Conservation (phyloP, 2,888 invertebrate genomes). For the Serrognathus titanus region DNA sequence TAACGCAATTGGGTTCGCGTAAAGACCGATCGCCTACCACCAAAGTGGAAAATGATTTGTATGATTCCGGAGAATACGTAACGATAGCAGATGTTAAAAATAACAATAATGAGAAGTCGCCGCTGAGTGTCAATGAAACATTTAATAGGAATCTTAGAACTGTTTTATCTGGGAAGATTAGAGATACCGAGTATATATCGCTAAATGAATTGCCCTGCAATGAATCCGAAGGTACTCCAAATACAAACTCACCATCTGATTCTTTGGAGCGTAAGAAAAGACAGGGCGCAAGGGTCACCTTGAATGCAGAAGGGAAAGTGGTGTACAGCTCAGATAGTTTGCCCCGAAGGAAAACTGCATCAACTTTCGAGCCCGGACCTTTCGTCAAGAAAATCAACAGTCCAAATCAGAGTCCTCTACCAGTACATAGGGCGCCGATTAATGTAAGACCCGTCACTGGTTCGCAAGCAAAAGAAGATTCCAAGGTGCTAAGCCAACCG, state of each 20-base stretch:
- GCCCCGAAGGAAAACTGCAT: conserved; percentile 73
- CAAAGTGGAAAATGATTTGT: conserved; percentile 46
- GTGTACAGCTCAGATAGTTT: conserved; percentile 85
- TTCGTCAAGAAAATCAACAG: conserved; percentile 64
- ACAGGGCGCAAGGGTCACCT: conserved; percentile 73
- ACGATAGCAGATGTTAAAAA: conserved; percentile 80
- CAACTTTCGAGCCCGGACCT: conserved; percentile 85
- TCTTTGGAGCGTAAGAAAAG: conserved; percentile 55
- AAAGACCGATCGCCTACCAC: conserved; percentile 50
- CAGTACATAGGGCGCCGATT: conserved; percentile 46
- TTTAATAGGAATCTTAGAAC: conserved; percentile 61
- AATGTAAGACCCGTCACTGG: conserved; percentile 47
- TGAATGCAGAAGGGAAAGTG: conserved; percentile 84
- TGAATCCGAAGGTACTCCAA: conserved; percentile 29
- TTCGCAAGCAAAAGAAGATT: conserved; percentile 28
- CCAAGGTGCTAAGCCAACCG: conserved; percentile 24
- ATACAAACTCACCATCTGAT: conserved; percentile 35
- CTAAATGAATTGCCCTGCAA: conserved; percentile 69
- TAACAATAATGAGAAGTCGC: conserved; percentile 63
- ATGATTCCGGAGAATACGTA: conserved; percentile 78
- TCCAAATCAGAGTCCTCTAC: conserved; percentile 52
- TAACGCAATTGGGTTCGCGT: conserved; percentile 33
- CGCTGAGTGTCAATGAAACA: conserved; percentile 65
- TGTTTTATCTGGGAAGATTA: conserved; percentile 58
- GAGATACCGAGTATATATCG: conserved; percentile 75